Conservation (phyloP, 1,140 invertebrate species). For the Drosophila miranda region DNA sequence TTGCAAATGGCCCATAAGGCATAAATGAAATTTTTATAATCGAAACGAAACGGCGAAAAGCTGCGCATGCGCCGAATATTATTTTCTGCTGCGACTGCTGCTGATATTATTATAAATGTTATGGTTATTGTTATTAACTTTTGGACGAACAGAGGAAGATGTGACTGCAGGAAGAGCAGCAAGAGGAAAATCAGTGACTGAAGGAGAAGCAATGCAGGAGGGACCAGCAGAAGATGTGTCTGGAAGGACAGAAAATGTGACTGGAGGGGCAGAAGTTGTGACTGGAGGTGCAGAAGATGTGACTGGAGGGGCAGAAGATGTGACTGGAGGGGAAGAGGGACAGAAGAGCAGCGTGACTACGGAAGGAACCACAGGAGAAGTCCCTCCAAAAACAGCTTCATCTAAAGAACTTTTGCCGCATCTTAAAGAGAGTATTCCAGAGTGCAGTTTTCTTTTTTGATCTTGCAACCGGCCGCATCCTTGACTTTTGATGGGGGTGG, state of each 20-base stretch:
- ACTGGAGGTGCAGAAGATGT: too few species aligned
- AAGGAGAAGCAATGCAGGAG: slow-evolving; percentile 16
- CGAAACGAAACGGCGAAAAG: slow-evolving; percentile 55
- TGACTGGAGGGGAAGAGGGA: too few species aligned
- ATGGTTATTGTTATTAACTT: slow-evolving; percentile 74
- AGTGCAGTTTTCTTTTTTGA: too few species aligned
- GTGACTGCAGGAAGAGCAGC: slow-evolving; percentile 49
- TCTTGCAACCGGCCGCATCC: too few species aligned
- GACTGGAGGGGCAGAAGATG: not conserved
- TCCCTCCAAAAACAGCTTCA: too few species aligned
- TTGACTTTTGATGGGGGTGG: too few species aligned
- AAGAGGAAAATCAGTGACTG: too few species aligned
- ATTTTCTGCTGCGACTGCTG: slow-evolving; percentile 14
- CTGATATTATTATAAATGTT: slow-evolving; percentile 59
- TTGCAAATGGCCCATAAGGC: slow-evolving; percentile 76
- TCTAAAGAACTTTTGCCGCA: too few species aligned
- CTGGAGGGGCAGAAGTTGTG: too few species aligned
- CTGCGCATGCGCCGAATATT: slow-evolving; percentile 39
- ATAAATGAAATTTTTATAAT: slow-evolving; percentile 81
- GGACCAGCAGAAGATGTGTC: not conserved
- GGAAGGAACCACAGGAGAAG: too few species aligned
- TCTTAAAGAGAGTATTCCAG: too few species aligned
- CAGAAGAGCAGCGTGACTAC: too few species aligned
- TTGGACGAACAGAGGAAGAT: slow-evolving; percentile 4
- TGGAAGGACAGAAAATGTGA: slow-evolving; percentile 15